These are phyloP conservation scores for Tachina fera DNA, from an alignment of 2,888 invertebrate species.

Conservation along the genomic window DNA sequence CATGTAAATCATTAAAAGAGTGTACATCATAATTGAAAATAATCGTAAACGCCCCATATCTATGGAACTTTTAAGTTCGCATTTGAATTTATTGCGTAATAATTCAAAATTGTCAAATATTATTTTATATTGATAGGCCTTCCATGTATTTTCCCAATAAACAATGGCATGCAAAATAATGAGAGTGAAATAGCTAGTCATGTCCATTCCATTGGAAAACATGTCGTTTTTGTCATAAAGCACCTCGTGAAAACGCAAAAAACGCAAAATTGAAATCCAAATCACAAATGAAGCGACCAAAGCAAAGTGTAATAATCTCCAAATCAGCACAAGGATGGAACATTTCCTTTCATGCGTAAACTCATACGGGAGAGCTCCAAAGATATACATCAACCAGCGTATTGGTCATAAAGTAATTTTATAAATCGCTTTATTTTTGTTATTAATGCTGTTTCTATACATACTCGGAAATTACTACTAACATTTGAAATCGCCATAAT, in stretches of 20 bases:
- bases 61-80: constrained; percentile 54
- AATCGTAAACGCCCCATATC: constrained; percentile 53
- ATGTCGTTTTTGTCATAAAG: constrained; percentile 69
- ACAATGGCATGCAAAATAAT: constrained; percentile 62
- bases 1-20: constrained; percentile 40
- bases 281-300: constrained; percentile 38
- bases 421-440: constrained; percentile 44
- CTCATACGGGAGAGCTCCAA: constrained; percentile 72
- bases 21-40: constrained; percentile 40
- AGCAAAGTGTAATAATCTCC: constrained; percentile 51
- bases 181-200: constrained; percentile 69
- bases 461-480: constrained; percentile 8
- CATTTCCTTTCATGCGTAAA: constrained; percentile 24
- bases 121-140: constrained; percentile 39
- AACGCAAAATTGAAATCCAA: constrained; percentile 53
- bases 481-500: not conserved
- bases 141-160: constrained; percentile 69
- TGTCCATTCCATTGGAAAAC: constrained; percentile 74
- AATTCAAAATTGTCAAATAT: constrained; percentile 66
- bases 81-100: constrained; percentile 66
- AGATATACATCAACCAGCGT: constrained; percentile 72
- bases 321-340: constrained; percentile 18
- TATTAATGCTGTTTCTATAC: constrained; percentile 13
- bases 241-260: constrained; percentile 54
- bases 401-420: constrained; percentile 72